These are phyloP conservation scores for Lepidiolamprologus cunningtoni DNA, from an alignment of 2,113 vertebrate genomes.

Conservation along the genomic window DNA sequence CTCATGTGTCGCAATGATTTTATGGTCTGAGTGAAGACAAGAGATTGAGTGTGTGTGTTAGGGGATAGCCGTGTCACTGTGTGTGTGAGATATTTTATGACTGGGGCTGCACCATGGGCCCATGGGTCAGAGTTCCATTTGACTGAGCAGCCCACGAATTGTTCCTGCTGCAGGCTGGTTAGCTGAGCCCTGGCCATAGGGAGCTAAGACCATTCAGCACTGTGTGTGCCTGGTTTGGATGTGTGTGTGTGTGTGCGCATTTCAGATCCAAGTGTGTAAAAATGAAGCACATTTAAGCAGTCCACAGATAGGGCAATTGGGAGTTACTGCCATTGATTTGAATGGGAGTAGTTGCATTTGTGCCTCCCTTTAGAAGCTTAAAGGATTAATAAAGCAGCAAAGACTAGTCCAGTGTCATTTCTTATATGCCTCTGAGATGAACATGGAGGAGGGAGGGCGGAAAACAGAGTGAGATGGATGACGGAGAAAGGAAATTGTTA, in stretches of 20 bases:
- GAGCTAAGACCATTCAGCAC: conserved; percentile 3
- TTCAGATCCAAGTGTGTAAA: background rate
- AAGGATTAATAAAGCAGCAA: conserved; percentile 63
- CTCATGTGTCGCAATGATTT: conserved; percentile 63
- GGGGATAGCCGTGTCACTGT: background rate
- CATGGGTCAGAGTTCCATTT: conserved; percentile 51
- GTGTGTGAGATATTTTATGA: conserved; percentile 50
- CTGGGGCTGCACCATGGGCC: conserved; percentile 32
- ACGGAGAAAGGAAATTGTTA: conserved; percentile 24
- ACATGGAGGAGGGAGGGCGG: background rate
- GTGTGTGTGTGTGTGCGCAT: background rate
- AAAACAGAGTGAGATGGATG: conserved; percentile 35
- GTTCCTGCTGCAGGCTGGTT: conserved; percentile 43
- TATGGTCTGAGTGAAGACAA: conserved; percentile 45
- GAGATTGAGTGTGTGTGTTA: background rate
- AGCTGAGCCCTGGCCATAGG: conserved; percentile 26
- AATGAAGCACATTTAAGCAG: conserved; percentile 24
- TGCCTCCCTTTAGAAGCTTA: conserved; percentile 49
- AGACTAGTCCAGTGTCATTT: conserved; percentile 54
- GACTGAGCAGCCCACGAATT: conserved; percentile 54
- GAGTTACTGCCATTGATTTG: conserved; percentile 47
- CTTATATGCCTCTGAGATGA: conserved; percentile 50
- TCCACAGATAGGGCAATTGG: conserved; percentile 35
- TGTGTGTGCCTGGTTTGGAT: background rate
- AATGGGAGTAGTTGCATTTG: conserved; percentile 49